A percentile compares a stretch with the other conserved stretches of the same genome.
Conservation (phyloP, 2,888 invertebrate genomes). For the Pogonocherus hispidulus region DNA sequence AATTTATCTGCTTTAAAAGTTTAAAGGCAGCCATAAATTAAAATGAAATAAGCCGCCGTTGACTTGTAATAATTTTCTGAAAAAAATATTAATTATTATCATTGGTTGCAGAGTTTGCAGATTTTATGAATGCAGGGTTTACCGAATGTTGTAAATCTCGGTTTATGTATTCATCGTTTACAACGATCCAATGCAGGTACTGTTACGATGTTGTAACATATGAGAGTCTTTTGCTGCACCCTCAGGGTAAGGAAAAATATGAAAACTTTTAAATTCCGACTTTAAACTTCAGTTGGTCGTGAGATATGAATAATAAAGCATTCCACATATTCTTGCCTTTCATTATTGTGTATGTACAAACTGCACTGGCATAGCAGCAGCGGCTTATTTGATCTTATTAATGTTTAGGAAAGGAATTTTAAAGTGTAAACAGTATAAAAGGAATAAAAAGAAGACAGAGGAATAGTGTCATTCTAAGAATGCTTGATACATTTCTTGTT, state of each 20-base stretch:
- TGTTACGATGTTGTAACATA: too few relatives aligned
- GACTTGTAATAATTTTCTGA: too few relatives aligned
- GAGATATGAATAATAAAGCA: background rate
- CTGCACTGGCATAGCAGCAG: background rate
- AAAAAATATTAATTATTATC: too few relatives aligned
- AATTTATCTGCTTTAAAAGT: too few relatives aligned
- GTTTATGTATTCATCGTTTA: too few relatives aligned
- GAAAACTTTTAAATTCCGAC: background rate
- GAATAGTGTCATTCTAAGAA: background rate
- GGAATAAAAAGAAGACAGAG: background rate
- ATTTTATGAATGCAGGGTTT: too few relatives aligned
- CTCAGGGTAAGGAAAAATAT: background rate
- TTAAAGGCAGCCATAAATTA: too few relatives aligned
- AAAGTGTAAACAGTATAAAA: background rate
- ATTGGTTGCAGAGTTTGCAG: too few relatives aligned
- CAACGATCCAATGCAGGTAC: too few relatives aligned
- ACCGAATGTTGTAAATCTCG: too few relatives aligned
- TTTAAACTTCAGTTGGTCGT: background rate
- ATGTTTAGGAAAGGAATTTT: background rate
- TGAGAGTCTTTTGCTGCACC: background rate
- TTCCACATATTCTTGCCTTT: background rate
- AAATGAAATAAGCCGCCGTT: too few relatives aligned
- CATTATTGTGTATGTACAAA: background rate
- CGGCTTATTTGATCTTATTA: background rate
- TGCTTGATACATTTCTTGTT: background rate